These are phyloP conservation scores for Laothoe populi DNA, from an alignment of 2,888 invertebrate genomes.

Conservation along the genomic window DNA sequence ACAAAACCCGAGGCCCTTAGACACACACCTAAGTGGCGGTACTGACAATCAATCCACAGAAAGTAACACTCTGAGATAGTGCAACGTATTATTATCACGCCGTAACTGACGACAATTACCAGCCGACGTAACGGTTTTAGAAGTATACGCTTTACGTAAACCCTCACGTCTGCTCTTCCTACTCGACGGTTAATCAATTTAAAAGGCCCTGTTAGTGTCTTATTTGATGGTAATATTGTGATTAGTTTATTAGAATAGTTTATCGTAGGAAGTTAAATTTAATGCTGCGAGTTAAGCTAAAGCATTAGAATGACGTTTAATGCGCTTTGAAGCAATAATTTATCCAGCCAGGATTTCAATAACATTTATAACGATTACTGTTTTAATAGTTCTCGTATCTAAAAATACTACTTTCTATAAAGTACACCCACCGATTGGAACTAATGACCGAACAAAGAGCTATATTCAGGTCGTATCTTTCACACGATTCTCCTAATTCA, in stretches of 20 bases:
- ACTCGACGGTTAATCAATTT: conserved; percentile 12
- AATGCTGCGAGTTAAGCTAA: no score
- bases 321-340: no score
- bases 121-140: conserved; percentile 41
- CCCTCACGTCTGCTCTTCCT: conserved; percentile 35
- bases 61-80: conserved; percentile 27
- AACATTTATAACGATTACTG: neutral
- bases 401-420: neutral
- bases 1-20: neutral
- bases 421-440: conserved; percentile 23
- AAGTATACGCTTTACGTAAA: conserved; percentile 36
- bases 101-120: conserved; percentile 45
- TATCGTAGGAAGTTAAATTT: no score
- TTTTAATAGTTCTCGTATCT: neutral
- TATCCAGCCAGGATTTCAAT: no score
- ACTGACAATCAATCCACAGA: conserved; percentile 26
- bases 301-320: no score
- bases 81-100: conserved; percentile 46
- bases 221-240: neutral
- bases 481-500: conserved; percentile 57
- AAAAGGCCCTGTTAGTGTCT: neutral
- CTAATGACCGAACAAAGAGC: conserved; percentile 42
- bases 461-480: conserved; percentile 51
- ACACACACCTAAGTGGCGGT: conserved; percentile 25
- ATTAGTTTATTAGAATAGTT: neutral